Evolutionary conservation across 2,888 invertebrate species (phyloP).

Genomic region (Drosophila eohydei): DNA sequence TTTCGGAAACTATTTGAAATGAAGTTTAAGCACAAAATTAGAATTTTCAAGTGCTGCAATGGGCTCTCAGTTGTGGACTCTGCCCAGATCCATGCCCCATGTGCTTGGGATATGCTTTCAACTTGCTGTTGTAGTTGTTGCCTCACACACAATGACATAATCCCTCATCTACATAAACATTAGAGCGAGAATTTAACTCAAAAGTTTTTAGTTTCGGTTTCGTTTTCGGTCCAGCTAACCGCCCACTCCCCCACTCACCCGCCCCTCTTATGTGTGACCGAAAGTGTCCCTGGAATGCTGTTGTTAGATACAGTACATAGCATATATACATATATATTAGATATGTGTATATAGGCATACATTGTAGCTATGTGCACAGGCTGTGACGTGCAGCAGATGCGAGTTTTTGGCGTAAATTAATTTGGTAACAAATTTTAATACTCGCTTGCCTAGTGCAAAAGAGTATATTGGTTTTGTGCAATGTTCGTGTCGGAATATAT

Average conservation of each 20-base stretch:
- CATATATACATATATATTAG: conserved; percentile 8
- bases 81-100: conserved; percentile 2
- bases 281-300: conserved; percentile 60
- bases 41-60: conserved; percentile 80
- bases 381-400: conserved; percentile 74
- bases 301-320: conserved; percentile 35
- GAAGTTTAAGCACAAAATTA: conserved; percentile 77
- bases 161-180: conserved; percentile 82
- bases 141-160: conserved; percentile 79
- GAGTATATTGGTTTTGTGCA: neutral
- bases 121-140: conserved; percentile 34
- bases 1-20: conserved; percentile 72
- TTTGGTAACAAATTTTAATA: conserved; percentile 65
- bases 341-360: conserved; percentile 7
- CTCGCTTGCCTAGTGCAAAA: neutral
- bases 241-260: conserved; percentile 12
- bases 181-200: conserved; percentile 81
- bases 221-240: conserved; percentile 71
- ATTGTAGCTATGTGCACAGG: conserved; percentile 8
- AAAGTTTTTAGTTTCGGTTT: conserved; percentile 81
- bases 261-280: conserved; percentile 12
- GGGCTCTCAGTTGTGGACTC: conserved; percentile 55
- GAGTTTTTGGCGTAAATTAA: conserved; percentile 76
- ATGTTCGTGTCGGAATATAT: too few relatives aligned
- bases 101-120: conserved; percentile 46